phyloP scores from a whole-genome alignment of 2,797 vertebrate species.

The Aplochiton taeniatus region DNA sequence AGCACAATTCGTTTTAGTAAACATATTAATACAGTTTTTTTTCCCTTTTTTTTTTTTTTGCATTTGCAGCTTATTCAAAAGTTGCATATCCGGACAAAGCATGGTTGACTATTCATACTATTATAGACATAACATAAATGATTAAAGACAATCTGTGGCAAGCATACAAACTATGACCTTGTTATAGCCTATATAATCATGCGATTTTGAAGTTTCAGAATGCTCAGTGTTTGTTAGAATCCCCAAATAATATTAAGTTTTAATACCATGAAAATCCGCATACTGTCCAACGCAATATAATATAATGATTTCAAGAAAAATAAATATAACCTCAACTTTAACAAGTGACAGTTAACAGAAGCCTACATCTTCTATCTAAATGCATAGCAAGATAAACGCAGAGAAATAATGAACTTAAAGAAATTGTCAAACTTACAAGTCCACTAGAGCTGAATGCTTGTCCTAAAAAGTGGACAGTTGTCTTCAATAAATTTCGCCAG shows the following conservation, averaged over 20 bases:
- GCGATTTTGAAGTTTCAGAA: background rate
- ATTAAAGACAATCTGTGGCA: background rate
- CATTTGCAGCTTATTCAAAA: no score
- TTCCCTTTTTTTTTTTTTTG: no score
- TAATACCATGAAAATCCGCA: no score
- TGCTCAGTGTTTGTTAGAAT: background rate
- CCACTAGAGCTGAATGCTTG: conserved; percentile 53
- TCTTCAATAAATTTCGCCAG: conserved; percentile 60
- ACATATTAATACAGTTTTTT: no score
- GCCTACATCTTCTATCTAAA: background rate
- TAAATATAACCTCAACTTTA: no score
- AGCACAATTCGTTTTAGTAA: conserved; percentile 28
- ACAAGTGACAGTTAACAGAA: no score
- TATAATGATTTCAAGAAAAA: no score
- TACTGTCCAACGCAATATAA: no score
- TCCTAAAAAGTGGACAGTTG: conserved; percentile 56
- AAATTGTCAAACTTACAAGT: conserved; percentile 66
- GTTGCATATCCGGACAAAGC: background rate
- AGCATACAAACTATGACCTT: background rate
- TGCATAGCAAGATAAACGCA: background rate
- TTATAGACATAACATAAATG: background rate
- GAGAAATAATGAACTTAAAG: conserved; percentile 10
- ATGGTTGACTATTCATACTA: background rate
- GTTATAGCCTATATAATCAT: background rate
- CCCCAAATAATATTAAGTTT: background rate